Conservation (phyloP, 2,797 vertebrate genomes). For the Esox lucius region DNA sequence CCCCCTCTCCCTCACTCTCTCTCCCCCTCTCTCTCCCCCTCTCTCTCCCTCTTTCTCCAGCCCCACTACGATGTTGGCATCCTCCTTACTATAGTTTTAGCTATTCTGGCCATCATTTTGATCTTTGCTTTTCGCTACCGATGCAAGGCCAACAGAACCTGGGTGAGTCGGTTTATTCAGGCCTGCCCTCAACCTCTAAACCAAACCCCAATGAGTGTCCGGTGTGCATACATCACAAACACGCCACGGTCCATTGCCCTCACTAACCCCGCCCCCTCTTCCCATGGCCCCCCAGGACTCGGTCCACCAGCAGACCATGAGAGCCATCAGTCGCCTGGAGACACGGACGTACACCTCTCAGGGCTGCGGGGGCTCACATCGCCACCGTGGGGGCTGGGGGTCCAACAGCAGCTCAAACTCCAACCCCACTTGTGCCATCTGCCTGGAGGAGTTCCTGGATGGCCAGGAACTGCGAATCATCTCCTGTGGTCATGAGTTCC, state of each 20-base stretch:
- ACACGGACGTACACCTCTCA: conserved; percentile 84
- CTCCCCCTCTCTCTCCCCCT: conserved; percentile 1
- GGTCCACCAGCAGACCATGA: conserved; percentile 89
- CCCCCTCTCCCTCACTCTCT: background rate
- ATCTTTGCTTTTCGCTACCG: conserved; percentile 89
- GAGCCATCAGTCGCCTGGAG: conserved; percentile 87
- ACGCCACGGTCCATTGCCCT: background rate
- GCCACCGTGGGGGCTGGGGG: conserved; percentile 70
- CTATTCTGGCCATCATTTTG: conserved; percentile 83
- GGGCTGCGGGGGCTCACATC: conserved; percentile 70
- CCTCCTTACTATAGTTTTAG: conserved; percentile 89
- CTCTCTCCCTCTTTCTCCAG: conserved; percentile 60
- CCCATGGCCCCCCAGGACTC: conserved; percentile 75
- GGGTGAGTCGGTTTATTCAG: conserved; percentile 80
- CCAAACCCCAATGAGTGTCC: background rate
- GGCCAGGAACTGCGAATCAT: conserved; percentile 97
- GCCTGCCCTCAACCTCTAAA: no score
- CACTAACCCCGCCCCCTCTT: background rate
- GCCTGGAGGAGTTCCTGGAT: conserved; percentile 95
- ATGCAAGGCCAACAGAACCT: conserved; percentile 86
- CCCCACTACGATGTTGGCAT: conserved; percentile 92
- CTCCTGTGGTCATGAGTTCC: conserved; percentile 95
- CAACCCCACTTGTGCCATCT: conserved; percentile 89
- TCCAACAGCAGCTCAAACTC: conserved; percentile 92
- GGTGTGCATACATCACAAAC: background rate